Evolutionary conservation across 2,888 invertebrate genomes (phyloP).

Genomic region (Campoletis raptor): DNA sequence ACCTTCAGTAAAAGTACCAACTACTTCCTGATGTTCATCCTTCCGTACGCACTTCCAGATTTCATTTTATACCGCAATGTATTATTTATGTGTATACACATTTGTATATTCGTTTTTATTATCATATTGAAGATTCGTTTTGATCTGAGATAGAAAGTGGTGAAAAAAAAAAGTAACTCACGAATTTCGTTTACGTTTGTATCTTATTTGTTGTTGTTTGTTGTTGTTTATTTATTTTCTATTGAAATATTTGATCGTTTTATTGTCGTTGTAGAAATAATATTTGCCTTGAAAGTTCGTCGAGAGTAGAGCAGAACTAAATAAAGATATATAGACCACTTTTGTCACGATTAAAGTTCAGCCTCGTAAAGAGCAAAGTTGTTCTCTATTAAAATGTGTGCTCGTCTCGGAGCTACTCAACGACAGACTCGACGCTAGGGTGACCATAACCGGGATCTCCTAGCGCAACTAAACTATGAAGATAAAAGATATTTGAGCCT

Average conservation of each 20-base stretch:
- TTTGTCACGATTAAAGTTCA: constrained; percentile 61
- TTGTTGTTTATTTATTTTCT: neutral
- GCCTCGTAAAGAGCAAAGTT: constrained; percentile 65
- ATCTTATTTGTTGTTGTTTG: neutral
- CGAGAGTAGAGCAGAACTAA: neutral
- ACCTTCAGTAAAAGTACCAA: constrained; percentile 38
- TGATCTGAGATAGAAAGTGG: neutral
- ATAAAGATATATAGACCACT: neutral
- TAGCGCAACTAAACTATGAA: constrained; percentile 5
- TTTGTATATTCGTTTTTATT: neutral
- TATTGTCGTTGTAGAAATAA: neutral
- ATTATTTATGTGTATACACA: neutral
- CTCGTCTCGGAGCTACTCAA: constrained; percentile 29
- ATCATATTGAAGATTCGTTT: neutral
- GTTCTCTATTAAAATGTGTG: constrained; percentile 57
- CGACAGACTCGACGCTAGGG: constrained; percentile 35
- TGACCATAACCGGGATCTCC: constrained; percentile 61
- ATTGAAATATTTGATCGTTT: neutral
- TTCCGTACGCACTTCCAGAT: constrained; percentile 55
- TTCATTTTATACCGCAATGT: constrained; percentile 37
- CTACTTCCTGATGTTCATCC: constrained; percentile 61
- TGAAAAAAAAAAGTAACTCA: neutral
- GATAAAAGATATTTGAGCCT: neutral
- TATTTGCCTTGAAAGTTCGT: neutral
- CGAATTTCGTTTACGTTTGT: neutral